These are phyloP conservation scores for Protonemura montana DNA, from an alignment of 2,888 invertebrate species.

Conservation along the genomic window DNA sequence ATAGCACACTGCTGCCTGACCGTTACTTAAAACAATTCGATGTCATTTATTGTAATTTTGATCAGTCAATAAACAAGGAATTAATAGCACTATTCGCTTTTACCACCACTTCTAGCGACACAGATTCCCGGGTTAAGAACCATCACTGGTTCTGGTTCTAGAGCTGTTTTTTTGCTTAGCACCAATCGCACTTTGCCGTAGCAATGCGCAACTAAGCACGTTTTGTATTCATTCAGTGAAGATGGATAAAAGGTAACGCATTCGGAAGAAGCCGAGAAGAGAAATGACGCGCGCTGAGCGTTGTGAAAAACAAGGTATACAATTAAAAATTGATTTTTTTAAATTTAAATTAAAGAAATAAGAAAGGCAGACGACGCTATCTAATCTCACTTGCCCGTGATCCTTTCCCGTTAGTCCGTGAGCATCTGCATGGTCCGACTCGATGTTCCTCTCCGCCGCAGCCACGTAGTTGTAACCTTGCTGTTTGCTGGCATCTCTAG, in stretches of 20 bases:
- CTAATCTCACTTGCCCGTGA: not conserved
- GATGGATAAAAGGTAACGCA: not conserved
- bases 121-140: not conserved
- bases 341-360: not conserved
- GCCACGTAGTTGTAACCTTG: not conserved
- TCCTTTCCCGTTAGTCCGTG: not conserved
- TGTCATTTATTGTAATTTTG: not conserved
- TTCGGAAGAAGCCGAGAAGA: not conserved
- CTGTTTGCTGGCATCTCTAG: not conserved
- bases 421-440: not conserved
- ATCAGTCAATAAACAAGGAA: not conserved
- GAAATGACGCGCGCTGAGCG: not conserved
- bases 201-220: slow-evolving; percentile 1
- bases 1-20: not conserved
- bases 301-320: not conserved
- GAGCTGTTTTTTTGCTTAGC: not conserved
- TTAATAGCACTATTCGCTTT: not conserved
- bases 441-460: not conserved
- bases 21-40: not conserved
- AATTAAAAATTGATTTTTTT: not conserved
- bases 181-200: not conserved
- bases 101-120: not conserved
- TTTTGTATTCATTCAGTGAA: not conserved
- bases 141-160: not conserved
- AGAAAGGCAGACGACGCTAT: not conserved